phyloP scores from a whole-genome alignment of 1,140 invertebrate species.

The Branchinecta lynchi region DNA sequence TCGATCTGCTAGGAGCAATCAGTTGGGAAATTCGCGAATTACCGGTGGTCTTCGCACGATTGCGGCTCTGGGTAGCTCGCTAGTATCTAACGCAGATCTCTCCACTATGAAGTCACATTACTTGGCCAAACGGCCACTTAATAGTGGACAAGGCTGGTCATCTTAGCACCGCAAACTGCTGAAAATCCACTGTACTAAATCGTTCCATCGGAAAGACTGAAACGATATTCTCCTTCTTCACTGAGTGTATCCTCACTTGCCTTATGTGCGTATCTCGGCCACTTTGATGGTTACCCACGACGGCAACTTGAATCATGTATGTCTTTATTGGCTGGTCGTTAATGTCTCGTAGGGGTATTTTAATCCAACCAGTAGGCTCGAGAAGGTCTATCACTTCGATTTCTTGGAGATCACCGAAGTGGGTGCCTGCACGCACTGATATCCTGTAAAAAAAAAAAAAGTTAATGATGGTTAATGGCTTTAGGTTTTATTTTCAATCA shows the following conservation, averaged over 20 bases:
- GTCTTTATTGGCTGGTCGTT: slow-evolving; percentile 68
- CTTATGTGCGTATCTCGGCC: slow-evolving; percentile 94
- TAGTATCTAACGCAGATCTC: no score
- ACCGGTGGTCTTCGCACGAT: no score
- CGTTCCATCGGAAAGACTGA: not conserved
- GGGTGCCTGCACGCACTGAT: slow-evolving; percentile 81
- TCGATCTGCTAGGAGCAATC: no score
- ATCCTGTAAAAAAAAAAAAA: slow-evolving; percentile 44
- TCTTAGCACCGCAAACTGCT: not conserved
- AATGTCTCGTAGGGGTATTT: slow-evolving; percentile 77
- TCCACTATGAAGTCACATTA: no score
- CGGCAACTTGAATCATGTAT: slow-evolving; percentile 94
- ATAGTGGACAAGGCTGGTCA: not conserved
- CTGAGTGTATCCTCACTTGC: slow-evolving; percentile 86
- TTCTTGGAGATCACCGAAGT: slow-evolving; percentile 96
- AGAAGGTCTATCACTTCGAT: slow-evolving; percentile 84
- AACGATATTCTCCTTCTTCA: slow-evolving; percentile 4
- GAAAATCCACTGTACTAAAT: not conserved
- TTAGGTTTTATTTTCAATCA: no score
- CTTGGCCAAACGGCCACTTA: no score
- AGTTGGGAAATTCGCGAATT: no score
- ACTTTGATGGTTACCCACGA: slow-evolving; percentile 95
- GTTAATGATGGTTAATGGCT: no score
- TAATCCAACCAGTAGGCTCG: slow-evolving; percentile 91
- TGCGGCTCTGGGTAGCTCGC: no score